Conservation (phyloP, 2,797 vertebrate genomes). For the Enteromius argenteus region DNA sequence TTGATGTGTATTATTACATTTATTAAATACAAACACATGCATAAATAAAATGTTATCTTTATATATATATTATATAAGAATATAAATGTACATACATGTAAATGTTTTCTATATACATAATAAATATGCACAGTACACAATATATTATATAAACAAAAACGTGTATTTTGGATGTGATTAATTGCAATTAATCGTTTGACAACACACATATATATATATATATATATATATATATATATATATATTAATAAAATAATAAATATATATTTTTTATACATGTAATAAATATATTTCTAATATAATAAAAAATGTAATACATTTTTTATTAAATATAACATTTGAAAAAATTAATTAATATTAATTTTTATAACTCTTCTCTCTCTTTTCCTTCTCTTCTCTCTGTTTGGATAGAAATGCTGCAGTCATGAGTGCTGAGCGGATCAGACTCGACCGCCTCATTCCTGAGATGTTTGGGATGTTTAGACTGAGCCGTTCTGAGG, state of each 20-base stretch:
- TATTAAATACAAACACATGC: not conserved
- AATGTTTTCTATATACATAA: no score
- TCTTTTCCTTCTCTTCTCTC: not conserved
- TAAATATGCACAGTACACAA: no score
- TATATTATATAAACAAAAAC: no score
- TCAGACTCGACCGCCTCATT: slow-evolving; percentile 39
- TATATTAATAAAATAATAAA: no score
- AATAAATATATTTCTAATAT: not conserved
- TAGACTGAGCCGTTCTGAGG: not conserved
- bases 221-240: no score
- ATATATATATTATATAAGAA: no score
- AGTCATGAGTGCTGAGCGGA: not conserved
- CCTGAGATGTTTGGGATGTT: slow-evolving; percentile 39
- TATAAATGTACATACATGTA: no score
- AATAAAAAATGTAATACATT: not conserved
- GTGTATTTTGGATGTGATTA: no score
- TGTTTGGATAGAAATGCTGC: not conserved
- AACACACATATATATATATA: no score
- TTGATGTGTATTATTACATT: not conserved
- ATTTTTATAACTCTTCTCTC: not conserved
- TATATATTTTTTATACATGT: not conserved
- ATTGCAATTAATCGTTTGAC: no score
- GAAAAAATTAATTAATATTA: not conserved
- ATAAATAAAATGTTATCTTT: no score
- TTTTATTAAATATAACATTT: not conserved